These are phyloP conservation scores for Anoplius nigerrimus DNA, from an alignment of 2,888 invertebrate species.

Conservation along the genomic window DNA sequence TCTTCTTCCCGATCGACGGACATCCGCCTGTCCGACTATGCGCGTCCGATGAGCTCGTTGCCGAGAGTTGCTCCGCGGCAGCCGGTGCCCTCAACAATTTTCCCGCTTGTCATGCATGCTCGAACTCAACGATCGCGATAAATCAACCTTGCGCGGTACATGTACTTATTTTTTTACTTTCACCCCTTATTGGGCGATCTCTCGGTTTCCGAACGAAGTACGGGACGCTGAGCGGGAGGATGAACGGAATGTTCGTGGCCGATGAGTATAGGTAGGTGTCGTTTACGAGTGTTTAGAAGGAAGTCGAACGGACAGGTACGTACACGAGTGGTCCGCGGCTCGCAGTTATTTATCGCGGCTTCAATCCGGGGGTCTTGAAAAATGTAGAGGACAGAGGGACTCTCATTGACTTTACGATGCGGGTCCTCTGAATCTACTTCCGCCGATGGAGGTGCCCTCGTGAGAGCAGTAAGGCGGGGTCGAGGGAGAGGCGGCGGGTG, in stretches of 20 bases:
- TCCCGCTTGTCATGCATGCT: no score
- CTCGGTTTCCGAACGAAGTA: neutral
- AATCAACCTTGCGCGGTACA: no score
- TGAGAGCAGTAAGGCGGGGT: neutral
- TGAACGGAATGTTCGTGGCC: no score
- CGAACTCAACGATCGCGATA: no score
- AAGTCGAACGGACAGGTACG: slow-evolving; percentile 13
- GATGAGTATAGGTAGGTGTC: no score
- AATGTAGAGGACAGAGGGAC: slow-evolving; percentile 40
- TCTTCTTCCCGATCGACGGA: no score
- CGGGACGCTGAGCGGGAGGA: slow-evolving; percentile 7
- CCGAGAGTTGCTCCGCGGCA: no score
- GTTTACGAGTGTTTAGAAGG: no score
- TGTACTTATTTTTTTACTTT: no score
- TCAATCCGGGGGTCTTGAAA: slow-evolving; percentile 39
- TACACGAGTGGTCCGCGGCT: slow-evolving; percentile 22
- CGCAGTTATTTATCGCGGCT: slow-evolving; percentile 41
- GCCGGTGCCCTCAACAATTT: no score
- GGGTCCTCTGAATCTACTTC: slow-evolving; percentile 13
- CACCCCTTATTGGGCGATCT: neutral
- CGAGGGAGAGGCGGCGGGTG: neutral
- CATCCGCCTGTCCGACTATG: no score
- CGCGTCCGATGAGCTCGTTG: no score
- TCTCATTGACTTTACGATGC: slow-evolving; percentile 53
- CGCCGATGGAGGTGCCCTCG: slow-evolving; percentile 4